These are phyloP conservation scores for Myiotriccus ornatus DNA, from an alignment of 2,797 vertebrate genomes.

Conservation along the genomic window DNA sequence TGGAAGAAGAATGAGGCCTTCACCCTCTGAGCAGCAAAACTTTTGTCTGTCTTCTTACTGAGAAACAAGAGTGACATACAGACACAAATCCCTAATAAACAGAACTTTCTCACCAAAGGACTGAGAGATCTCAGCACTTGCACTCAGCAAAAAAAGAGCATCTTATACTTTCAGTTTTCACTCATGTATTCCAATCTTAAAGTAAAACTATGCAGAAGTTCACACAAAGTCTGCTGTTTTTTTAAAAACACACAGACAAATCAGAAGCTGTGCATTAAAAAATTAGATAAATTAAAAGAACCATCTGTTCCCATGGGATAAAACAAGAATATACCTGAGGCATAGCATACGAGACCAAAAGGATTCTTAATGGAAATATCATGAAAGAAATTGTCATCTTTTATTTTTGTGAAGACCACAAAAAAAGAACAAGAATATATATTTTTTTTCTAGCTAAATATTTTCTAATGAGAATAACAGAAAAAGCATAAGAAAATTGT, in stretches of 20 bases:
- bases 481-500: background rate
- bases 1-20: background rate
- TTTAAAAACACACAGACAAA: background rate
- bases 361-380: background rate
- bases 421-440: background rate
- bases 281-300: background rate
- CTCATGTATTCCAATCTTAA: background rate
- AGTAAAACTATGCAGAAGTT: background rate
- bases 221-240: background rate
- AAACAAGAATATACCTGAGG: background rate
- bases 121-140: background rate
- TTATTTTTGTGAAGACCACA: background rate
- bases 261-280: background rate
- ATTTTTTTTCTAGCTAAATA: background rate
- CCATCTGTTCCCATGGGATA: background rate
- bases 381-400: background rate
- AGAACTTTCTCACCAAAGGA: background rate
- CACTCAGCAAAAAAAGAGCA: background rate
- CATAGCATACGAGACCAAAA: background rate
- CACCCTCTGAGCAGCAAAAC: background rate
- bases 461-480: background rate
- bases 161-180: background rate
- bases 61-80: background rate
- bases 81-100: background rate
- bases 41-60: background rate